Conservation (phyloP, 1,140 invertebrate species). For the Neodiprion virginianus region DNA sequence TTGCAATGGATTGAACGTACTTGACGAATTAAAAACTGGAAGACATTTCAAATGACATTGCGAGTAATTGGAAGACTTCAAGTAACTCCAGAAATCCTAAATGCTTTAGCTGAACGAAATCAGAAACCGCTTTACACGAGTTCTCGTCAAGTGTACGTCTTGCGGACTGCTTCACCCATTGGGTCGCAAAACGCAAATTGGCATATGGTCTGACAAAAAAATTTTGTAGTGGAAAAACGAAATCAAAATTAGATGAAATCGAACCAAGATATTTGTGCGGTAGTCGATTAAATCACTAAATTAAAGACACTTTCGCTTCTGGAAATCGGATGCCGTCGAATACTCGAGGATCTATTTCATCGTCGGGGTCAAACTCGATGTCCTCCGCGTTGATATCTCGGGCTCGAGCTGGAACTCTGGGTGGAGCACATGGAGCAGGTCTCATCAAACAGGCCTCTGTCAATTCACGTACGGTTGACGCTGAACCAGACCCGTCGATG, state of each 20-base stretch:
- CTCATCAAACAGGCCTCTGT: constrained; percentile 40
- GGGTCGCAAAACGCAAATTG: neutral
- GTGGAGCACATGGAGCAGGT: constrained; percentile 30
- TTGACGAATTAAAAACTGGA: no score
- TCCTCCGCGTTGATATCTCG: constrained; percentile 31
- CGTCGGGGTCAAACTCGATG: constrained; percentile 47
- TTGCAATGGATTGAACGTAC: no score
- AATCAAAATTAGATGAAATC: neutral
- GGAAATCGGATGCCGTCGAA: constrained; percentile 34
- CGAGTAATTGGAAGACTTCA: no score
- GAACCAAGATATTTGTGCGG: neutral
- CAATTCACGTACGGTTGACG: constrained; percentile 37
- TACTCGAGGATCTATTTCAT: constrained; percentile 35
- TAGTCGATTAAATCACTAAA: constrained; percentile 5
- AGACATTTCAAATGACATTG: no score
- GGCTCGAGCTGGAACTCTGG: constrained; percentile 28
- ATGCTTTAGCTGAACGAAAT: no score
- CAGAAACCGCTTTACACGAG: no score
- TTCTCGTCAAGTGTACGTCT: no score
- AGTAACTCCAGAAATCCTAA: no score
- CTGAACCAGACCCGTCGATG: constrained; percentile 37
- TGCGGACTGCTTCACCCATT: no score
- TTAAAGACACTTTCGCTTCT: constrained; percentile 35
- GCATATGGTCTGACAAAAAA: neutral
- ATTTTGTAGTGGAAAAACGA: neutral